Base-by-base conservation (phyloP, 2,113 vertebrate genomes). In the Ammospiza caudacuta region DNA sequence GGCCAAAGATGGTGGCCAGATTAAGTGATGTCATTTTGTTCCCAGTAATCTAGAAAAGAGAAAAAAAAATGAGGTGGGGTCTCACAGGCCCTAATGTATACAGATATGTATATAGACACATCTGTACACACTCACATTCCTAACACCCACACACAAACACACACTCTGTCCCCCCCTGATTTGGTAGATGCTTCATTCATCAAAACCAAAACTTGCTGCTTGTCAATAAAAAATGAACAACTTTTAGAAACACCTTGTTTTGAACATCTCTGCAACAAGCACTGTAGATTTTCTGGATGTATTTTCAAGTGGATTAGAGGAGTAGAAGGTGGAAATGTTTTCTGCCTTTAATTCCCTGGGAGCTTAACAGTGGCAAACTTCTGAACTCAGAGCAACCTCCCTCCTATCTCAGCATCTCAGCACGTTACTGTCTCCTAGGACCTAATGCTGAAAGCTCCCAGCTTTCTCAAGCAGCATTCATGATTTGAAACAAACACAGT, bases 11-110 rank as follows among this genome's bases (percentile, higher is more conserved):
- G 73, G 99, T 99, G 75, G 99, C 99, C 97, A 99, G 97, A 94
- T 99, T 99, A 43, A 99, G 98, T 1, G 99, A 98, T 19, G 99
- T 99, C 99, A 99, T 99, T 98, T 99, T 99, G 97, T 99, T 99
- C 94, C 99, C 99, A 86, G 98, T 98, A 70, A 99, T 92, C 99
- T 99, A 92, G 80, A 97, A 90, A 92, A 95, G 18, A 97, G 64
- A 95, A 92, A 31, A 94, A 28, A 28, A 92, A 80, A 33, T 39
- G 18, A 87, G 59, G 13, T 43, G 33, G 12, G 19, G 33, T 81
- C 22, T 83, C 55, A 63, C 17, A 57, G n/a, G 8, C 1, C 35
- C 33, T 68, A 17, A 86, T 9, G 5, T 28, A 83, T 19, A 61
- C 17, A 88, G 28, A 28, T 37, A 62, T 1, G 3, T 19, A 31